Base-by-base conservation (phyloP, 1,140 invertebrate genomes). In the Musca domestica region DNA sequence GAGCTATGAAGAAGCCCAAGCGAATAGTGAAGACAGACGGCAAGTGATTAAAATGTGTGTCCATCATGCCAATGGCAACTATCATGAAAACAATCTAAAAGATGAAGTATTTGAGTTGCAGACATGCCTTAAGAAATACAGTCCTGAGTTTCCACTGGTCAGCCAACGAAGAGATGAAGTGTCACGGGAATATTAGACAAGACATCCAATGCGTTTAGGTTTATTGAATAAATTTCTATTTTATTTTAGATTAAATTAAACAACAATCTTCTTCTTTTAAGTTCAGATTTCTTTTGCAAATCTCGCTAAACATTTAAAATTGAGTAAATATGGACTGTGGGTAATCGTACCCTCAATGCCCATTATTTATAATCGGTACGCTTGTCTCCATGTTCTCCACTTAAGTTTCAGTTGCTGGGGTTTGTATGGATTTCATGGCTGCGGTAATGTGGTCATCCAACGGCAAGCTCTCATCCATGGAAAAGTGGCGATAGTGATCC, bases 401-500 rank as follows among this genome's bases (percentile, higher is more conserved):
- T 65, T 51, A 48, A 15, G 30, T 20, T 20, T 61, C 17, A 1
- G n/a, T 34, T 34, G 56, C 27, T 22, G 9, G 22, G 4, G 25
- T 5, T 7, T 34, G 77, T 73, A 80, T 80, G 70, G 71, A 76
- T 69, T 78, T 77, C 75, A 80, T 76, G 63, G 87, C 88, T 48
- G 84, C 84, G 64, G 86, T 82, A 68, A 94, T 89, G 74, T 93
- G 91, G 66, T 87, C 83, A 46, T 86, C 87, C 68, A 92, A 82
- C 1, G 87, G 77, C 17, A 85, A 82, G 19, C 82, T 83, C 3
- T 77, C 76, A 52, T 88, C 83, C 15, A 93, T 82, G 2, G 85
- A 82, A 1, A 89, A 89, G 81, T 95, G 91, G 64, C 86, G 85
- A 83, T 94, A 97, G 65, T 86, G 88, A 61, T 90, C 88, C 6